Evolutionary conservation across 2,888 invertebrate genomes (phyloP), one percentile per base, ranked within the genome.

Genomic region (Smittia aterrima): DNA sequence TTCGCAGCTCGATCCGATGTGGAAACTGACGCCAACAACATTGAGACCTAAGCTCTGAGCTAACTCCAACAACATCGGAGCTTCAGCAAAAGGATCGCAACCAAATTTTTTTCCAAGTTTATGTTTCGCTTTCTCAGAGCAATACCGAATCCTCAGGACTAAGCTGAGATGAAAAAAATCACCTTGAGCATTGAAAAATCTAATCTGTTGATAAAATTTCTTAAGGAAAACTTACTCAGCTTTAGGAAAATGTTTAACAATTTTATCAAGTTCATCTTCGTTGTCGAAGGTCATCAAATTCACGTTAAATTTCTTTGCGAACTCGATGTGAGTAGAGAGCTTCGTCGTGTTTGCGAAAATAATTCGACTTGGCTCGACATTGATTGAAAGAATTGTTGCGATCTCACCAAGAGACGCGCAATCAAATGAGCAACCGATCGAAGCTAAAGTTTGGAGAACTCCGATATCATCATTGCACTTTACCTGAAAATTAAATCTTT

Each of bases 281-380:
- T 85, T 85, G 79, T 85, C 85, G 78, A 85, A 86, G 20, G 85
- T 85, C 84, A 85, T 85, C 75, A 82, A 77, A 41, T 80, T 77
- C n/a, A 85, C 83, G n/a, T 81, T 78, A 32, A 79, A 77, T 75
- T 80, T 79, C 58, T 80, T 80, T 66, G 85, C 84, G 78, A 82
- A 83, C 75, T 79, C 79, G 76, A 86, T 80, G 79, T 83, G 84
- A 38, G 84, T 84, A 1, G 78, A 78, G 76, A 84, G 83, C 78
- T 85, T 85, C 79, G 85, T 85, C 0, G 85, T 85, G 77, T 85
- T 85, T 74, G 85, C 85, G 77, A 83, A 85, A 75, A 86, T 82
- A 75, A 85, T 85, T 54, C 84, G 80, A 2, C 79, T 77, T 0
- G 83, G 79, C 11, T 79, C 76, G 4, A 85, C 83, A 9, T 84